Base-by-base conservation (phyloP, 2,888 invertebrate species). In the Epinotia brunnichana region DNA sequence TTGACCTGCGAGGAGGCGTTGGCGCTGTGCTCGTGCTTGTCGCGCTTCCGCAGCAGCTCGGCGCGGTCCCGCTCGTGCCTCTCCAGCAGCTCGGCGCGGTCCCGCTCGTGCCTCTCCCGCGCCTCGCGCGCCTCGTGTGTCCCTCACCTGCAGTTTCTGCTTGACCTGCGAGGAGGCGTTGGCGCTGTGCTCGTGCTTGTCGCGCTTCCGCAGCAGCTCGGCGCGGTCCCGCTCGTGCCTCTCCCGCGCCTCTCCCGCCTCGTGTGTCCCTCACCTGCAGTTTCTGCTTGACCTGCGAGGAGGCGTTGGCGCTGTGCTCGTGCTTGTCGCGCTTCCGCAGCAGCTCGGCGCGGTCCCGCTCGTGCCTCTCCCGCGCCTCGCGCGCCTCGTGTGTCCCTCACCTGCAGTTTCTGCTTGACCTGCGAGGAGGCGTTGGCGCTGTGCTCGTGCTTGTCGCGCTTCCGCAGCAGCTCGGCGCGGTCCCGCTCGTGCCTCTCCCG, bases 1-100 rank as follows among this genome's bases (percentile, higher is more conserved):
- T 99, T 99, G 85, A 99, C 99, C 92, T 98, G 98, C 24, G 97
- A 96, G 77, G 98, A 99, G 77, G 99, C 99, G 83, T 98, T 97
- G 71, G 99, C 99, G 92, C 98, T 98, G 93, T 98, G 98, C 88
- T 98, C 98, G 86, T 97, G 97, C 89, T 98, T 98, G 90, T 98
- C 98, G 89, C 98, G 98, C 92, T 98, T 98, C 85, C 97, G 95
- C 82, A 98, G 94, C 78, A 97, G 96, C 83, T 98, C 97, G 78
- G 97, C 94, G 81, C 96, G 94, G 82, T 98, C 97, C 76, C 97
- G 95, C 88, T 98, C 97, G 82, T 96, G 94, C 74, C 95, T 89
- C 87, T 96, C 95, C 68, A n/a, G n/a, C n/a, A n/a, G n/a, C n/a
- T n/a, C n/a, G n/a, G n/a, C 94, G 81, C 94, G 94, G n/a, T n/a